Evolutionary conservation across 1,140 invertebrate genomes (phyloP).

Genomic region (Ectropis grisescens): DNA sequence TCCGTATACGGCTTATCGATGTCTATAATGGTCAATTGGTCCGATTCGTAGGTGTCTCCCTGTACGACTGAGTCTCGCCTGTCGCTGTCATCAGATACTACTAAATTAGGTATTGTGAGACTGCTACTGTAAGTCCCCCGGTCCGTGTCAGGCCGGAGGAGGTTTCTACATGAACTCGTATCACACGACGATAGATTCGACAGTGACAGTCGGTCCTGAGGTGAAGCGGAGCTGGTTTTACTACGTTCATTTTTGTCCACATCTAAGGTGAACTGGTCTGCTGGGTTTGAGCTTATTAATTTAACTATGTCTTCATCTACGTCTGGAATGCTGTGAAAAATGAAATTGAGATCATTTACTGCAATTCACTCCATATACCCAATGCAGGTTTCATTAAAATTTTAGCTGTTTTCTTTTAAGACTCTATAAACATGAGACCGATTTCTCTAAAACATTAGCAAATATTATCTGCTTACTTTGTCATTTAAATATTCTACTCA

Average conservation of each 20-base stretch:
- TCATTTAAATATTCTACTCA: too few species aligned
- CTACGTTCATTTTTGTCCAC: constrained; percentile 40
- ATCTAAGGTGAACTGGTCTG: constrained; percentile 31
- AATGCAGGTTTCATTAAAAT: too few species aligned
- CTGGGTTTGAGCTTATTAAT: constrained; percentile 51
- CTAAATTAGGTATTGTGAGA: constrained; percentile 64
- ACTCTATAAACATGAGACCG: too few species aligned
- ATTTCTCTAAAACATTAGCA: too few species aligned
- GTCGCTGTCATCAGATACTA: constrained; percentile 62
- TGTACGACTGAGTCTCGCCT: constrained; percentile 55
- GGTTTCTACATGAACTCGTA: constrained; percentile 62
- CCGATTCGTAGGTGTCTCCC: constrained; percentile 69
- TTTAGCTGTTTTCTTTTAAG: too few species aligned
- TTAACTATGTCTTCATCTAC: constrained; percentile 69
- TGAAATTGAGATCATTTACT: background rate
- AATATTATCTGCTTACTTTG: too few species aligned
- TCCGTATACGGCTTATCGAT: constrained; percentile 68
- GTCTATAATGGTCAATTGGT: constrained; percentile 75
- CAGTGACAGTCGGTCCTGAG: constrained; percentile 46
- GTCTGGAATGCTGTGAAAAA: constrained; percentile 59
- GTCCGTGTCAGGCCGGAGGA: constrained; percentile 41
- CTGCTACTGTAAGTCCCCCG: constrained; percentile 48
- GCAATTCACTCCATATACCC: too few species aligned
- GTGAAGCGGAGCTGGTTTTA: constrained; percentile 38
- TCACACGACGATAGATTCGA: constrained; percentile 59